Base-by-base conservation (phyloP, 2,113 vertebrate species). In the Zosterops hypoxanthus region DNA sequence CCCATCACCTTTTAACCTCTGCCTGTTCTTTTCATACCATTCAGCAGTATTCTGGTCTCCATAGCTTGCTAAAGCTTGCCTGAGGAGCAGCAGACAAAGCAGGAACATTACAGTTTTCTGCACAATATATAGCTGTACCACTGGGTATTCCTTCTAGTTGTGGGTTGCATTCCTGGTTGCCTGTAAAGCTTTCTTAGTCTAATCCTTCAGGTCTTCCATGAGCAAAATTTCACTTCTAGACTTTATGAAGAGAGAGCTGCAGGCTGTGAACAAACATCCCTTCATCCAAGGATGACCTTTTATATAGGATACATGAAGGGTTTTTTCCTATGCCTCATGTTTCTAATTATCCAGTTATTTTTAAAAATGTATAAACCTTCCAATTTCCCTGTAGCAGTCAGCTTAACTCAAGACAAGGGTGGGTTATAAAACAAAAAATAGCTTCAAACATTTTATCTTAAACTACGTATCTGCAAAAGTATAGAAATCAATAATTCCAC, bases 401-500 rank as follows among this genome's bases (percentile, higher is more conserved):
- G 47, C 73, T 69, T 22, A 39, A 70, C 47, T 94, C 34, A 20
- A 65, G 29, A 65, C 15, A 73, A 77, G 65, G n/a, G 33, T 79
- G 82, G 25, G 22, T 87, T 82, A 41, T 80, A 57, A 90, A 92
- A 79, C 17, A 59, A 94, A 94, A 84, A 82, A 84, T 22, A 81
- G 71, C 57, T 92, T 96, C 33, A 86, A 76, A 44, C 22, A 65
- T 70, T 88, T 87, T 81, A 70, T 66, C 56, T 92, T 79, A 69
- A 91, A 60, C 72, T 73, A 50, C 4, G 2, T 49, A 33, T 63
- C 18, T 78, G 0, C 28, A 7, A 55, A 89, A 81, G 77, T 73
- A 61, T 8, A 85, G 64, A 94, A 94, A 82, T 3, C 20, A 86
- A 28, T 75, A 88, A 59, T 70, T 20, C 41, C 68, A 34, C n/a